These are phyloP conservation scores for Ciconia stormi DNA, from an alignment of 2,113 vertebrate species.

Conservation along the genomic window DNA sequence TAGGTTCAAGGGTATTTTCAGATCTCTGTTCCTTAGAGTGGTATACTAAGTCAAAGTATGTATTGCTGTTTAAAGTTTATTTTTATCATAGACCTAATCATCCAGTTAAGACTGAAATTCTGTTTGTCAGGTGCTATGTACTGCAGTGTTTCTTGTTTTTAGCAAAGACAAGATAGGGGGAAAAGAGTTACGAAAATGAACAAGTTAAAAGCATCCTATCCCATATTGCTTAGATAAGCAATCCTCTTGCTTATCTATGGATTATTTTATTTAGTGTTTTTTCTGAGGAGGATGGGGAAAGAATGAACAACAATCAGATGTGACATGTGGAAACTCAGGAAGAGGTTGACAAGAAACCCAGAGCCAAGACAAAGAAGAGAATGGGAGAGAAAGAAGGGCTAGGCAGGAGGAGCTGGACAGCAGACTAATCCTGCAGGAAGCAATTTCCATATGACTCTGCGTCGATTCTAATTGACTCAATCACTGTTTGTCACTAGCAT, in stretches of 20 bases:
- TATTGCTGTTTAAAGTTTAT: neutral
- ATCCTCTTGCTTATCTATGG: neutral
- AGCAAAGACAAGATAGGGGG: neutral
- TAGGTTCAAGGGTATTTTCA: neutral
- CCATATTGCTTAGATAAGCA: neutral
- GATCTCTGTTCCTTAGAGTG: neutral
- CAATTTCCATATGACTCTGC: neutral
- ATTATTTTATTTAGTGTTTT: neutral
- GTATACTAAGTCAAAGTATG: neutral
- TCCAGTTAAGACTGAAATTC: neutral
- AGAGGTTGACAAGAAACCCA: neutral
- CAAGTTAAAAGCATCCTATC: neutral
- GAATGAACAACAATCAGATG: neutral
- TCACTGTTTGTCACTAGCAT: neutral
- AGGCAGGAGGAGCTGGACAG: neutral
- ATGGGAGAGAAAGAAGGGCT: neutral
- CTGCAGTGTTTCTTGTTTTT: neutral
- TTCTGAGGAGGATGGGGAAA: neutral
- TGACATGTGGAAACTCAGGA: neutral
- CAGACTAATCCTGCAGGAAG: neutral
- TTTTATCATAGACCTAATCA: neutral
- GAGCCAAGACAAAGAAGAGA: neutral
- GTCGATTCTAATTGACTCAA: fast-evolving
- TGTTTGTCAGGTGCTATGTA: neutral
- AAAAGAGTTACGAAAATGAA: neutral